Evolutionary conservation across 2,888 invertebrate genomes (phyloP).

Genomic region (Nyleta sp.): DNA sequence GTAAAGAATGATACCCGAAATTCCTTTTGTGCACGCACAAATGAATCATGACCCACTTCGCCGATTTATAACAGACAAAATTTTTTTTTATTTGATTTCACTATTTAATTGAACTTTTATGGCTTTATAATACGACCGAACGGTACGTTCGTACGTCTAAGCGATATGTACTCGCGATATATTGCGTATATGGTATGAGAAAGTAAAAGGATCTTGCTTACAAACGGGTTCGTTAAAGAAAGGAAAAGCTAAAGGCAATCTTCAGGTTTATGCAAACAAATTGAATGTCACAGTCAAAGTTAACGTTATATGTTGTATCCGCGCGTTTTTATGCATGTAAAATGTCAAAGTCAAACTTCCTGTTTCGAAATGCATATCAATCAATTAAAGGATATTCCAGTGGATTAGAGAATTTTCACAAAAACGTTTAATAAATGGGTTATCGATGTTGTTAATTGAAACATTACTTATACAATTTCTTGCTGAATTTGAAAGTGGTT

Average conservation of each 20-base stretch:
- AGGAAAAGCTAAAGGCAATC: slow-evolving; percentile 51
- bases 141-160: slow-evolving; percentile 1
- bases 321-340: slow-evolving; percentile 7
- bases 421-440: neutral
- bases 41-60: slow-evolving; percentile 16
- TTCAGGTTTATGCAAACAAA: slow-evolving; percentile 42
- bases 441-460: slow-evolving; percentile 4
- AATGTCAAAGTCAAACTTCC: slow-evolving; percentile 14
- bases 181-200: slow-evolving; percentile 54
- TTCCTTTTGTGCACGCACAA: neutral
- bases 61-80: slow-evolving; percentile 11
- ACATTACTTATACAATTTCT: neutral
- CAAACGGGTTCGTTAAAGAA: slow-evolving; percentile 56
- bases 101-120: slow-evolving; percentile 36
- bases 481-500: neutral
- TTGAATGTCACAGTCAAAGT: slow-evolving; percentile 38
- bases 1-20: neutral
- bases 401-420: slow-evolving; percentile 13
- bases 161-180: slow-evolving; percentile 25
- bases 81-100: slow-evolving; percentile 27
- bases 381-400: slow-evolving; percentile 25
- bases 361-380: slow-evolving; percentile 27
- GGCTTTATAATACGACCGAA: slow-evolving; percentile 20
- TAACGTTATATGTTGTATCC: slow-evolving; percentile 21
- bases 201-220: slow-evolving; percentile 56